Conservation (phyloP, 2,797 vertebrate genomes). For the Rhinichthys osculus region DNA sequence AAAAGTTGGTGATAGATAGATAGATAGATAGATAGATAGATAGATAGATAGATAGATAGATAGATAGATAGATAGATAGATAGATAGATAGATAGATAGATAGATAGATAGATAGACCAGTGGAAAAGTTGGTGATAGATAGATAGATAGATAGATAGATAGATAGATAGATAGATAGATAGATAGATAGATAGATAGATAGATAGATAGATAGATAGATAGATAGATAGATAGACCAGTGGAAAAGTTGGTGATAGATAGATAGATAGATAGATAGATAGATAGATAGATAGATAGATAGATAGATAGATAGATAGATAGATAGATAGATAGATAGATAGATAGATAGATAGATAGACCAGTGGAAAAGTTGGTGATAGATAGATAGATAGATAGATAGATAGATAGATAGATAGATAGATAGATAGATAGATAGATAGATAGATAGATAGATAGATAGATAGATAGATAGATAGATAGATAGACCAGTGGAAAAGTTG, state of each 20-base stretch:
- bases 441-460: neutral
- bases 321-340: neutral
- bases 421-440: neutral
- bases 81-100: neutral
- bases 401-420: neutral
- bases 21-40: neutral
- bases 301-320: neutral
- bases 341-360: neutral
- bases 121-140: neutral
- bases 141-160: neutral
- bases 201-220: neutral
- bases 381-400: no score
- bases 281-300: neutral
- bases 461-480: neutral
- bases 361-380: no score
- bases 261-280: neutral
- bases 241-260: no score
- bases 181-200: neutral
- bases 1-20: no score
- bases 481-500: no score
- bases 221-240: neutral
- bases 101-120: neutral
- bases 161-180: accelerated
- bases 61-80: neutral
- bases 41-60: neutral